Percentiles rank a stretch among this genome's conserved stretches.
These are phyloP conservation scores for Anoplopoma fimbria DNA, from an alignment of 2,113 vertebrate species.

Conservation along the genomic window DNA sequence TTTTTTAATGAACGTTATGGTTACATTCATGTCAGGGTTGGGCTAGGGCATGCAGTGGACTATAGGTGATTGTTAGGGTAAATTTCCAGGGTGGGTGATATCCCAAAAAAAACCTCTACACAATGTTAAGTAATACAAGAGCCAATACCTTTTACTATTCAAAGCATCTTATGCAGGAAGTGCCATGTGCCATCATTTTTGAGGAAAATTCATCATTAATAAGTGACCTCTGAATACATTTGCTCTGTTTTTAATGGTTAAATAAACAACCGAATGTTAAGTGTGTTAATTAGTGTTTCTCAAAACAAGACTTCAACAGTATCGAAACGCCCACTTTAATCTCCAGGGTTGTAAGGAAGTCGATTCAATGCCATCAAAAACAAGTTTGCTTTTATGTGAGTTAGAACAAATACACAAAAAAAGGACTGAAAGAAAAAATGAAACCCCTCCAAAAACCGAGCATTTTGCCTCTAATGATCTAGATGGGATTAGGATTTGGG, in stretches of 20 bases:
- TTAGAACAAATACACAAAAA: neutral
- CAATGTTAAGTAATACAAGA: neutral
- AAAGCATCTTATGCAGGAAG: neutral
- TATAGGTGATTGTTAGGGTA: neutral
- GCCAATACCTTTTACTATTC: neutral
- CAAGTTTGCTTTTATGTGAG: neutral
- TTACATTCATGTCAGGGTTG: neutral
- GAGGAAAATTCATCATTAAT: neutral
- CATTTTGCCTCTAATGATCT: neutral
- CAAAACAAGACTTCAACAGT: neutral
- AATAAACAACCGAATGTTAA: neutral
- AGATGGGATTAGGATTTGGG: conserved; percentile 8
- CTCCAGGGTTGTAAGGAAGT: neutral
- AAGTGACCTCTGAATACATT: neutral
- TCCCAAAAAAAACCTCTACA: neutral
- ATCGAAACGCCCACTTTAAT: neutral
- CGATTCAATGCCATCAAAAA: neutral
- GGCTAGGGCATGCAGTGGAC: neutral
- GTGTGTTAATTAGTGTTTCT: neutral
- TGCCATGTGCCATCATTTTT: neutral
- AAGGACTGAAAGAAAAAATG: neutral
- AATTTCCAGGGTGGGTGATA: neutral
- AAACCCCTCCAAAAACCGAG: neutral
- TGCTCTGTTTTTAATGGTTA: neutral
- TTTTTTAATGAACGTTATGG: neutral